These are phyloP conservation scores for Ligdia adustata DNA, from an alignment of 2,888 invertebrate species.

Conservation along the genomic window DNA sequence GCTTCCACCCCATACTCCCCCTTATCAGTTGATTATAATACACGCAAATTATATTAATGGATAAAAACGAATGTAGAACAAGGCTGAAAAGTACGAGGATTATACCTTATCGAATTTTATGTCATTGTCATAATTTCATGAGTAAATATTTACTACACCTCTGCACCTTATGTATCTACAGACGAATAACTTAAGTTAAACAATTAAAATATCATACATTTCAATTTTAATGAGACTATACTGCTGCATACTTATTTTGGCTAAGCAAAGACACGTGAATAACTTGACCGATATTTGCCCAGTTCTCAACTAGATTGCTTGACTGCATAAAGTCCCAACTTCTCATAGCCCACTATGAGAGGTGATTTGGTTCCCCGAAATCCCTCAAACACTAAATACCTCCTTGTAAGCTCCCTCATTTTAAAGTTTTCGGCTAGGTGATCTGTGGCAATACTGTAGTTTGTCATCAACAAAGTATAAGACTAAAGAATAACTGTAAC, in stretches of 20 bases:
- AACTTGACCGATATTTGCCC: no score
- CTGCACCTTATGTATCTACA: slow-evolving; percentile 5
- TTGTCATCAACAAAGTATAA: no score
- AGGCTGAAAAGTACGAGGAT: slow-evolving; percentile 29
- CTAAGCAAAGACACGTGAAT: no score
- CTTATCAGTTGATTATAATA: slow-evolving; percentile 59
- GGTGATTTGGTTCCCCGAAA: no score
- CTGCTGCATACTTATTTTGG: neutral
- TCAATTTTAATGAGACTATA: neutral
- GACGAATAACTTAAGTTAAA: neutral
- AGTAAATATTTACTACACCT: slow-evolving; percentile 23
- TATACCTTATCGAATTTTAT: slow-evolving; percentile 32
- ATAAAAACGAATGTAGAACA: slow-evolving; percentile 31
- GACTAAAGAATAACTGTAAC: no score
- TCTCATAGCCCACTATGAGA: no score
- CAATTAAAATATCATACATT: neutral
- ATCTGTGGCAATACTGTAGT: no score
- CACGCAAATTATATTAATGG: slow-evolving; percentile 37
- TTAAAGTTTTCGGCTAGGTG: no score
- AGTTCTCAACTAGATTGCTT: no score
- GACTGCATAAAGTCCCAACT: no score
- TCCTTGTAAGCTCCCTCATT: no score
- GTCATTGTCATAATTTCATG: slow-evolving; percentile 30
- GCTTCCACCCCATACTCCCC: slow-evolving; percentile 54
- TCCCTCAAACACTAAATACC: no score